Base-by-base conservation (phyloP, 2,888 invertebrate species). In the Thelaira solivaga region DNA sequence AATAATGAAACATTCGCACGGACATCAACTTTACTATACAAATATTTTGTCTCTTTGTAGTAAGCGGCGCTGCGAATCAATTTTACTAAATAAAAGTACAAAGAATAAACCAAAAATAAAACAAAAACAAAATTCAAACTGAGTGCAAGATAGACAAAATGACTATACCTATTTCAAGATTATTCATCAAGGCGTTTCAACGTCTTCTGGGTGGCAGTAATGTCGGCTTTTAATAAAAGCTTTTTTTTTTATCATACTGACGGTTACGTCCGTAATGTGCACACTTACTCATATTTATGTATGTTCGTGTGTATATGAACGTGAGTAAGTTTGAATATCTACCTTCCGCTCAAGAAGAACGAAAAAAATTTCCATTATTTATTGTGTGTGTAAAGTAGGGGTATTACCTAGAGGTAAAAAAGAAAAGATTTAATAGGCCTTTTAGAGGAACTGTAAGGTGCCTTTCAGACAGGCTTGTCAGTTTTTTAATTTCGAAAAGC, bases 31-130 rank as follows among this genome's bases (percentile, higher is more conserved):
- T 57, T 41, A 31, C 18, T 31, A 18, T 62, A 31, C 22, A 51
- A 43, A 8, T 49, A 45, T 24, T 39, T 22, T 45, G 62, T 74
- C 49, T 29, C 61, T 75, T 75, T 75, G 61, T 75, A 53, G 67
- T 75, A 53, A 68, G 74, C 67, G 67, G 74, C 74, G 74, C 67
- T 75, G 74, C 67, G 61, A 75, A 75, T 75, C 61, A 53, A 75
- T 75, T n/a, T 75, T 75, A 68, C 61, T 45, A 61, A 74, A 74
- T 51, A 59, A 47, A 65, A 64, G 11, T 22, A 57, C 18, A 16
- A 7, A 10, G 49, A 6, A 16, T 26, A 39, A 51, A 51, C 1
- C 3, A 39, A 57, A 22, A 41, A 2, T 16, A 43, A n/a, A 8
- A 4, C 51, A 7, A 13, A 22, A n/a, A 39, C 16, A 51, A 22